Conservation (phyloP, 2,113 vertebrate species). For the Coptodon rendalli region DNA sequence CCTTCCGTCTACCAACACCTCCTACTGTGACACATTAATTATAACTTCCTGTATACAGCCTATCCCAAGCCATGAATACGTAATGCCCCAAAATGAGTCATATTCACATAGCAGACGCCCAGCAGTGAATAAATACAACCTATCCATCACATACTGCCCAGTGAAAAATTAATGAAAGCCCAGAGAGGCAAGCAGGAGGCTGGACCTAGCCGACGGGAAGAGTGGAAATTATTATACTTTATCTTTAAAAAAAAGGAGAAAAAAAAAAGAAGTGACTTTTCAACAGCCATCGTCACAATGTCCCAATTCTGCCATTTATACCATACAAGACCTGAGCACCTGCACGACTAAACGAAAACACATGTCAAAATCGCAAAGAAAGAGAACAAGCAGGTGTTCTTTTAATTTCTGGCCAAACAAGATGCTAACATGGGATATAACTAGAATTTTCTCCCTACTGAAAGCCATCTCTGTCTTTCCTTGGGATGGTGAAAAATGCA, state of each 20-base stretch:
- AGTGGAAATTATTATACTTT: constrained; percentile 36
- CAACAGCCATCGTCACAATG: constrained; percentile 5
- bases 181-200: constrained; percentile 58
- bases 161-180: constrained; percentile 93
- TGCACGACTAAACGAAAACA: background rate
- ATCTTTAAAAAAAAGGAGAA: background rate
- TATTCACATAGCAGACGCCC: constrained; percentile 93
- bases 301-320: background rate
- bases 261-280: constrained; percentile 1
- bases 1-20: constrained; percentile 81
- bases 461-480: constrained; percentile 33
- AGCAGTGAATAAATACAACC: constrained; percentile 95
- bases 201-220: constrained; percentile 28
- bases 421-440: background rate
- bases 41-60: constrained; percentile 90
- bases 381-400: constrained; percentile 4
- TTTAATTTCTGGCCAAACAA: constrained; percentile 22
- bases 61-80: constrained; percentile 98
- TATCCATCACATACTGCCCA: constrained; percentile 84
- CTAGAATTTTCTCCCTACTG: constrained; percentile 5
- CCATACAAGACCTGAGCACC: background rate
- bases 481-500: constrained; percentile 45
- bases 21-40: constrained; percentile 97
- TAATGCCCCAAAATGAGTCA: constrained; percentile 97
- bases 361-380: background rate